Evolutionary conservation across 2,888 invertebrate species (phyloP).

Genomic region (Barypeithes pellucidus): DNA sequence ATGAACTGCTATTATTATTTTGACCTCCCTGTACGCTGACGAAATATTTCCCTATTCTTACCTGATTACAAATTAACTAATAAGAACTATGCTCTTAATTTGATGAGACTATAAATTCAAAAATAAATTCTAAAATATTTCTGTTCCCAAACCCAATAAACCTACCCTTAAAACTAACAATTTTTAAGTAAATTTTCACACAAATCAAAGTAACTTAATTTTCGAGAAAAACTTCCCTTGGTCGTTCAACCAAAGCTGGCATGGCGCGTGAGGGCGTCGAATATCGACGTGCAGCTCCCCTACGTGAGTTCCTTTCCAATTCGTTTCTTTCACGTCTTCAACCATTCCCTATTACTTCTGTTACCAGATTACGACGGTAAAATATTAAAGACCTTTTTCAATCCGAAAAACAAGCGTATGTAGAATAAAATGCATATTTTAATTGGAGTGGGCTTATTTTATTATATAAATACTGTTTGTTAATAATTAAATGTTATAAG

Average conservation of each 20-base stretch:
- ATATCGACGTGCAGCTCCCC: slow-evolving; percentile 60
- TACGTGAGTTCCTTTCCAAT: slow-evolving; percentile 69
- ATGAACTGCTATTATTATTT: too few species aligned
- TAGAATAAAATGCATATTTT: slow-evolving; percentile 8
- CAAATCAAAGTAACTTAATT: slow-evolving; percentile 41
- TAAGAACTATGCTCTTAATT: too few species aligned
- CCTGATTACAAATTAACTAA: too few species aligned
- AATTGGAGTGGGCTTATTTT: background rate
- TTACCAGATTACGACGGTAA: slow-evolving; percentile 67
- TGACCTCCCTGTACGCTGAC: too few species aligned
- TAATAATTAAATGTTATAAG: too few species aligned
- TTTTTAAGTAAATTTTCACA: slow-evolving; percentile 29
- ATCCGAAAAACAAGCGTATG: slow-evolving; percentile 13
- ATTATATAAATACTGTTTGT: too few species aligned
- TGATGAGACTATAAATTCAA: too few species aligned
- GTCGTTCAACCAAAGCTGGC: slow-evolving; percentile 31
- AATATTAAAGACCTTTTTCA: slow-evolving; percentile 66
- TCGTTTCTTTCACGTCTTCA: slow-evolving; percentile 64
- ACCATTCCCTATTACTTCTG: slow-evolving; percentile 67
- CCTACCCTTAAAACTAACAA: slow-evolving; percentile 22
- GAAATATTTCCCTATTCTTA: too few species aligned
- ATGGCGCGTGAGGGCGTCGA: slow-evolving; percentile 46
- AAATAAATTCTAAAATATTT: background rate
- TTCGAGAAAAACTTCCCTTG: slow-evolving; percentile 40
- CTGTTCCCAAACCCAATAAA: slow-evolving; percentile 5